Evolutionary conservation across 2,888 invertebrate species (phyloP).

Genomic region (Zygaena filipendulae): DNA sequence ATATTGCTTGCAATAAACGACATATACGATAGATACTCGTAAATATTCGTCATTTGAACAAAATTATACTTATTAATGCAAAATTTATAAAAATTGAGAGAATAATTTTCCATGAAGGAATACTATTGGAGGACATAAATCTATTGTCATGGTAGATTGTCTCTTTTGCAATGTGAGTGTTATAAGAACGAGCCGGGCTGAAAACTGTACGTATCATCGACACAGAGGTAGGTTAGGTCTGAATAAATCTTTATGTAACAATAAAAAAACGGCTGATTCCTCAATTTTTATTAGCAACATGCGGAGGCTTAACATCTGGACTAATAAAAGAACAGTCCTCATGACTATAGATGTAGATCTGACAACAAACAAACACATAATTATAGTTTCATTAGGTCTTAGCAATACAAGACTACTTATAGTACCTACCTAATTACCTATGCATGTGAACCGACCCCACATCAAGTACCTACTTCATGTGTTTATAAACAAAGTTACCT

Average conservation of each 20-base stretch:
- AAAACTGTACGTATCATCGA: slow-evolving; percentile 55
- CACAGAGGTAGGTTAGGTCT: slow-evolving; percentile 62
- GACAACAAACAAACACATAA: slow-evolving; percentile 18
- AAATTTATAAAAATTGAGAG: too few relatives aligned
- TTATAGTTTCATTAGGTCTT: slow-evolving; percentile 38
- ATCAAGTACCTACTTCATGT: slow-evolving; percentile 68
- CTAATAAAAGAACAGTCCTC: slow-evolving; percentile 59
- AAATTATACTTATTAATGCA: too few relatives aligned
- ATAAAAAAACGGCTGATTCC: slow-evolving; percentile 32
- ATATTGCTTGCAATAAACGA: too few relatives aligned
- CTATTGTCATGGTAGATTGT: slow-evolving; percentile 70
- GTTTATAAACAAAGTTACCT: slow-evolving; percentile 68
- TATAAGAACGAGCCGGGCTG: slow-evolving; percentile 49
- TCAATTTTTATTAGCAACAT: slow-evolving; percentile 52
- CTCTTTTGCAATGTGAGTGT: slow-evolving; percentile 63
- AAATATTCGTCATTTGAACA: too few relatives aligned
- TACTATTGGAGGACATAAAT: slow-evolving; percentile 60
- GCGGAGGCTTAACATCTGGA: slow-evolving; percentile 49
- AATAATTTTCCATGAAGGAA: slow-evolving; percentile 26
- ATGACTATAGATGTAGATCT: slow-evolving; percentile 61
- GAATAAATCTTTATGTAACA: slow-evolving; percentile 29
- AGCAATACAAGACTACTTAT: too few relatives aligned
- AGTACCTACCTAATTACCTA: slow-evolving; percentile 49
- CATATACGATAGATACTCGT: too few relatives aligned
- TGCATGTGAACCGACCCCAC: slow-evolving; percentile 52